Conservation (phyloP, 2,797 vertebrate species). For the Miichthys miiuy region DNA sequence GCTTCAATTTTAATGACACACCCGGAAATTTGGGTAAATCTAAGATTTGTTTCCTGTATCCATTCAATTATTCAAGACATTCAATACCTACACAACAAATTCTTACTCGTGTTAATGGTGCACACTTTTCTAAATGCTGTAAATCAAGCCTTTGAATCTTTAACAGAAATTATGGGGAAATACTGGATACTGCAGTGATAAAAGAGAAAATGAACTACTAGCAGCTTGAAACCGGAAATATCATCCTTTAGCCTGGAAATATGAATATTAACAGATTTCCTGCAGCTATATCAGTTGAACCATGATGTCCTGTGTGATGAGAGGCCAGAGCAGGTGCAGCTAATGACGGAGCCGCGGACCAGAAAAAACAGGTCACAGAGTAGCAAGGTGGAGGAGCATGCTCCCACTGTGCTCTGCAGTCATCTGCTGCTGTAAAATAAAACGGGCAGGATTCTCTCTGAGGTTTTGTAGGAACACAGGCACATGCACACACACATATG, state of each 20-base stretch:
- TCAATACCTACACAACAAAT: background rate
- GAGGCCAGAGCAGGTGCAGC: slow-evolving; percentile 22
- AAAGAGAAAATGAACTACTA: background rate
- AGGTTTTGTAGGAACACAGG: background rate
- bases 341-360: slow-evolving; percentile 21
- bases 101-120: background rate
- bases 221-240: background rate
- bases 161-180: background rate
- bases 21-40: background rate
- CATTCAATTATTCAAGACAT: background rate
- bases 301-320: slow-evolving; percentile 4
- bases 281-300: background rate
- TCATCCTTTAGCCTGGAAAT: background rate
- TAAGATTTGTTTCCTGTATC: background rate
- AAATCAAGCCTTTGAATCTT: background rate
- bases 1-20: background rate
- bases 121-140: too few species aligned
- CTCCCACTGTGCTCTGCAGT: slow-evolving; percentile 14
- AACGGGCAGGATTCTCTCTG: slow-evolving; percentile 25
- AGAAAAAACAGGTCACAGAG: slow-evolving; percentile 32
- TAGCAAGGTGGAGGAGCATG: slow-evolving; percentile 2
- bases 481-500: background rate
- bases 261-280: background rate
- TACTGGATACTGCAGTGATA: background rate
- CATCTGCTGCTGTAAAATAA: slow-evolving; percentile 36